phyloP scores from a whole-genome alignment of 2,888 invertebrate species.

The Aphidoletes aphidimyza region DNA sequence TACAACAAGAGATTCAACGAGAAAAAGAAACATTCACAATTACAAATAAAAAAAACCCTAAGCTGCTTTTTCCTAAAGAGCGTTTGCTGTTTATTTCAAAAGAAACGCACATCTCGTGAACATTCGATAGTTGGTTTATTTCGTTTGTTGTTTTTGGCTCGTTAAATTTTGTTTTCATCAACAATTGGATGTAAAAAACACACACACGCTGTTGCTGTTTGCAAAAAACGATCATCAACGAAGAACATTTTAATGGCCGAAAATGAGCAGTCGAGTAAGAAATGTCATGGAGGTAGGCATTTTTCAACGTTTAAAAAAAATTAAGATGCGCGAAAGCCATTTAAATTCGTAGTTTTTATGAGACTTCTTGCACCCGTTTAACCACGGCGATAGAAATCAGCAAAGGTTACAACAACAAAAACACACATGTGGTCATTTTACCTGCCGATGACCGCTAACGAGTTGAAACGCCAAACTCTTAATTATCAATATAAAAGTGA shows the following conservation, averaged over 20 bases:
- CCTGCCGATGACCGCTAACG: background rate
- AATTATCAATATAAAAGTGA: conserved; percentile 37
- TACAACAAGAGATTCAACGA: background rate
- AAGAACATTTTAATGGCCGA: background rate
- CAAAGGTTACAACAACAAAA: background rate
- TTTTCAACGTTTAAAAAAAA: background rate
- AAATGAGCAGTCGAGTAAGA: background rate
- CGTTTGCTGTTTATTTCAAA: no score
- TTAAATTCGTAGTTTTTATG: conserved; percentile 8
- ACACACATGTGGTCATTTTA: no score
- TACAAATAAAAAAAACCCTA: no score
- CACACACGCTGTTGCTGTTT: no score
- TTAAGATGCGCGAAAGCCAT: conserved; percentile 8
- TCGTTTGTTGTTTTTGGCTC: background rate
- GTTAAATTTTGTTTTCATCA: conserved; percentile 20
- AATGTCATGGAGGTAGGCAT: background rate
- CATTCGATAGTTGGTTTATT: no score
- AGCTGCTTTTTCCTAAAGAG: no score
- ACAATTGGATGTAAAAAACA: conserved; percentile 1
- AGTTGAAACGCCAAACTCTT: background rate
- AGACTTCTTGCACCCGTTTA: background rate
- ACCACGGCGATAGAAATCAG: background rate
- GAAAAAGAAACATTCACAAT: no score
- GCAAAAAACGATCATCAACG: background rate
- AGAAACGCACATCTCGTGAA: no score